Base-by-base conservation (phyloP, 1,140 invertebrate genomes). In the Papilio xuthus region DNA sequence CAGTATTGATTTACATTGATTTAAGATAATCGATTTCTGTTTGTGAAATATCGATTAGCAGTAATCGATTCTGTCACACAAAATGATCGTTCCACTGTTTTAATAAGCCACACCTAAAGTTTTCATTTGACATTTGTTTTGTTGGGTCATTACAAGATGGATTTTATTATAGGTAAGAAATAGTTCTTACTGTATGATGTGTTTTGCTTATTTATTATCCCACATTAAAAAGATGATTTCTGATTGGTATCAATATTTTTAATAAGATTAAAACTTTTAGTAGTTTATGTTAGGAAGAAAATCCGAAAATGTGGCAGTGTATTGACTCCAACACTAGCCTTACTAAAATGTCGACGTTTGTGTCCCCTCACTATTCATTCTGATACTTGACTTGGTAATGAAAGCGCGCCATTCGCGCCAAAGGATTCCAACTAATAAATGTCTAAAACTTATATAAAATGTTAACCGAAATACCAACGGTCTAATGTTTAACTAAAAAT, bases 391-490 rank as follows among this genome's bases (percentile, higher is more conserved):
- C n/a, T n/a, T n/a, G n/a, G n/a, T n/a, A n/a, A n/a, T n/a, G n/a
- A n/a, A n/a, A n/a, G n/a, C n/a, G n/a, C n/a, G n/a, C n/a, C n/a
- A n/a, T n/a, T n/a, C n/a, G n/a, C n/a, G n/a, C n/a, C n/a, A n/a
- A n/a, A n/a, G n/a, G n/a, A n/a, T n/a, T n/a, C n/a, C n/a, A n/a
- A n/a, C n/a, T n/a, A n/a, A n/a, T n/a, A n/a, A n/a, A n/a, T n/a
- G n/a, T n/a, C n/a, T n/a, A n/a, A n/a, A n/a, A n/a, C n/a, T 28
- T 67, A 67, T 67, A 28, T 67, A 67, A 67, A 67, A 60, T 60
- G 20, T 53, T 53, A 60, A 63, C 60, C 60, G 23, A 63, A 28
- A 28, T 63, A 63, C 12, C 60, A 26, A 32, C 47, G 15, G 12
- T 28, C 26, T 15, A 18, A 60, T 32, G 60, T 15, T 26, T 60